Evolutionary conservation across 2,797 vertebrate genomes (phyloP).

Genomic region (Cossypha dichroa): DNA sequence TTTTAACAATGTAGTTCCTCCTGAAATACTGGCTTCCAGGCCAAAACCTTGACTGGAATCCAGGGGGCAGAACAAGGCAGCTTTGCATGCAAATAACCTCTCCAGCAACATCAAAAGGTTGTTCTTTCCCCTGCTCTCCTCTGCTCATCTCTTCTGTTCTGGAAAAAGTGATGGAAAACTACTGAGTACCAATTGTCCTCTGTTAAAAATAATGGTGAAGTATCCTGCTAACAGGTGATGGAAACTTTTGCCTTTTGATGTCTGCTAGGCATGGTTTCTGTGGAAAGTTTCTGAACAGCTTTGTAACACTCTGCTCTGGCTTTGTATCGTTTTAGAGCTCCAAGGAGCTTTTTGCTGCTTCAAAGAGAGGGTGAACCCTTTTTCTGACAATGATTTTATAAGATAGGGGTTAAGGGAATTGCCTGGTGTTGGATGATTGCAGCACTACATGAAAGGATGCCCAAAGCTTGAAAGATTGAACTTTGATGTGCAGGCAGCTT

Average conservation of each 20-base stretch:
- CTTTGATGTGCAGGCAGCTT: neutral
- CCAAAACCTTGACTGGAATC: conserved; percentile 49
- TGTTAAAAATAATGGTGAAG: neutral
- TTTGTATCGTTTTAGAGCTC: neutral
- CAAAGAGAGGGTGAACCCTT: neutral
- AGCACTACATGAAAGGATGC: neutral
- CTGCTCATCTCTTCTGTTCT: neutral
- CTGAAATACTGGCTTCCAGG: conserved; percentile 73
- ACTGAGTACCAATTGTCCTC: neutral
- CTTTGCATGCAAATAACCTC: conserved; percentile 28
- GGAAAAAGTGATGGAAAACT: neutral
- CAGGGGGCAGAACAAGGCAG: conserved; percentile 22
- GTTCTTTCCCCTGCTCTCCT: neutral
- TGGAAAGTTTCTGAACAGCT: neutral
- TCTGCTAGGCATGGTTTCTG: neutral
- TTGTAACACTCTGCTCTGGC: neutral
- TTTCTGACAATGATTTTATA: neutral
- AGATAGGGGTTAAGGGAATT: neutral
- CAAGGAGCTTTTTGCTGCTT: neutral
- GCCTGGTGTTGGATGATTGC: neutral
- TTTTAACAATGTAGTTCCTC: conserved; percentile 43
- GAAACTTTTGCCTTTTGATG: neutral
- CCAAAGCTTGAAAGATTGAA: neutral
- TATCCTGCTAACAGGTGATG: neutral
- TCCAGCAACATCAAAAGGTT: neutral